phyloP scores from a whole-genome alignment of 2,797 vertebrate species.

The Arrhamphus sclerolepis region DNA sequence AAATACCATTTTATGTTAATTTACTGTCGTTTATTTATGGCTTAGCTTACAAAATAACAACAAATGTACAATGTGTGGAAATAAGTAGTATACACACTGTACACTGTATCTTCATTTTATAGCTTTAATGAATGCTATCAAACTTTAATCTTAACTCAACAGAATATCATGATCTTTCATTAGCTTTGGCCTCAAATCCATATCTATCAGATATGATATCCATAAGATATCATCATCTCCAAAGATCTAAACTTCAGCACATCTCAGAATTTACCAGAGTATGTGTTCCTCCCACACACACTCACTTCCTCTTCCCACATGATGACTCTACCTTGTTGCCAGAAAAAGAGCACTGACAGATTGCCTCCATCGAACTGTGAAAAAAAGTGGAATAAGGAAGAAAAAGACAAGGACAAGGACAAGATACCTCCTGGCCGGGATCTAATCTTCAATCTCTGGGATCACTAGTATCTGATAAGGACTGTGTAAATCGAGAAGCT shows the following conservation, averaged over 20 bases:
- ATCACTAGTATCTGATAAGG: constrained; percentile 75
- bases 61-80: not conserved
- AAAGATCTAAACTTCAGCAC: constrained; percentile 5
- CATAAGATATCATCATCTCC: too few species aligned
- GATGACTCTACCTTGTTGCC: constrained; percentile 34
- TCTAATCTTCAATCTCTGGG: constrained; percentile 72
- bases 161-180: too few species aligned
- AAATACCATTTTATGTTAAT: too few species aligned
- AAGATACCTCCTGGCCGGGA: constrained; percentile 56
- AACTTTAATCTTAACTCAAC: too few species aligned
- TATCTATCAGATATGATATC: too few species aligned
- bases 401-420: constrained; percentile 66
- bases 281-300: constrained; percentile 13
- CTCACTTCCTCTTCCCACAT: constrained; percentile 9
- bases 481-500: constrained; percentile 67
- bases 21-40: not conserved
- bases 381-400: constrained; percentile 28
- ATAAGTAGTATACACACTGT: not conserved
- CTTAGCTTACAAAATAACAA: not conserved
- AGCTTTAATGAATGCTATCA: too few species aligned
- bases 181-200: too few species aligned
- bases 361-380: constrained; percentile 49
- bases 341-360: constrained; percentile 55
- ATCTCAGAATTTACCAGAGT: constrained; percentile 1
- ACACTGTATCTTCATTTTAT: too few species aligned